These are phyloP conservation scores for Drymodes brunneopygia DNA, from an alignment of 2,113 vertebrate species.

Conservation along the genomic window DNA sequence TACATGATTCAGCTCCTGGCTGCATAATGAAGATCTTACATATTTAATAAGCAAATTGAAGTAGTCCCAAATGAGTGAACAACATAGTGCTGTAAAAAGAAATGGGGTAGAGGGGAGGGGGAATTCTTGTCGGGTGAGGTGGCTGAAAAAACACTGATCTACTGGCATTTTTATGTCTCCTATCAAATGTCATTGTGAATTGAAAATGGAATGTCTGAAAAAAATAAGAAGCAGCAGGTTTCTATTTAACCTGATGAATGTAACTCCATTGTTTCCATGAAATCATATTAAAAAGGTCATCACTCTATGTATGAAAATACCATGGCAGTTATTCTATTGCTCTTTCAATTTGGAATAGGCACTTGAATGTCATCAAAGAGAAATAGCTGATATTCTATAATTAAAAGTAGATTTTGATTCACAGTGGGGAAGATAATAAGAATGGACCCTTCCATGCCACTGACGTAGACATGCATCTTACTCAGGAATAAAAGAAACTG, in stretches of 20 bases:
- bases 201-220: constrained; percentile 42
- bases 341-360: constrained; percentile 50
- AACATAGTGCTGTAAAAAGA: constrained; percentile 11
- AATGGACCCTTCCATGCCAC: neutral
- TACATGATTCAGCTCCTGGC: constrained; percentile 58
- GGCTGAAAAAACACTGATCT: neutral
- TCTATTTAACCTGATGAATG: constrained; percentile 29
- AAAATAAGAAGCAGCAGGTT: constrained; percentile 3
- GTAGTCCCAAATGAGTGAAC: constrained; percentile 54
- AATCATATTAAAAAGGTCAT: constrained; percentile 67
- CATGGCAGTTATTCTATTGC: constrained; percentile 33
- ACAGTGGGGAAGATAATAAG: neutral
- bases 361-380: constrained; percentile 36
- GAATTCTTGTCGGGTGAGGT: neutral
- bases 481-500: constrained; percentile 7
- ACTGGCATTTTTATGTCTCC: constrained; percentile 56
- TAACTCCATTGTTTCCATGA: constrained; percentile 44
- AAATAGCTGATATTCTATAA: constrained; percentile 18
- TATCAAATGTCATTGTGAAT: constrained; percentile 62
- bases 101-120: neutral
- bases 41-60: constrained; percentile 73
- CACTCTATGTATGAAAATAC: constrained; percentile 4
- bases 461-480: neutral
- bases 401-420: constrained; percentile 55
- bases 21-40: constrained; percentile 66